Percentiles rank a stretch among this genome's conserved stretches.
Evolutionary conservation across 2,113 vertebrate species (phyloP).

Genomic region (Lamprologus ornatipinnis): DNA sequence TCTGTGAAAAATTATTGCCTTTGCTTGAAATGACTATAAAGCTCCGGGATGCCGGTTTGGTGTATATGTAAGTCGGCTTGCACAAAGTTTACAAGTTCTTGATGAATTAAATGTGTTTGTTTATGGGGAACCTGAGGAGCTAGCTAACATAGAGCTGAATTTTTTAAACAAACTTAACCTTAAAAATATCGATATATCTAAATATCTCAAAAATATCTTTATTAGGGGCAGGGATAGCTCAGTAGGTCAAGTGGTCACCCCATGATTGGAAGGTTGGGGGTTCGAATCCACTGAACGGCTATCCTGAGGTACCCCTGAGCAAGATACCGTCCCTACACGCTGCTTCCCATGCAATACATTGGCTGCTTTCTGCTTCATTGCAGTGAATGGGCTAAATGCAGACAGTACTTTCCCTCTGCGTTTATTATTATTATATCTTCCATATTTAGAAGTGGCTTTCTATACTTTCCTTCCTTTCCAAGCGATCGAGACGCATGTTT

Average conservation of each 20-base stretch:
- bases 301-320: neutral
- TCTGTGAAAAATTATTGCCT: conserved; percentile 5
- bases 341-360: neutral
- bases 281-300: neutral
- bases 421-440: neutral
- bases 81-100: conserved; percentile 7
- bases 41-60: neutral
- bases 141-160: neutral
- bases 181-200: neutral
- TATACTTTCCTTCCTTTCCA: neutral
- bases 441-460: neutral
- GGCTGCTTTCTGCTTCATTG: neutral
- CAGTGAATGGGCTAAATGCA: neutral
- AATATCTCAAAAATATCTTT: neutral
- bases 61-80: conserved; percentile 10
- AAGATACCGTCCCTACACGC: neutral
- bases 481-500: rapidly evolving
- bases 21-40: neutral
- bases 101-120: neutral
- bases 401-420: rapidly evolving
- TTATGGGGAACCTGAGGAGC: neutral
- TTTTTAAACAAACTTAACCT: neutral
- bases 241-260: neutral
- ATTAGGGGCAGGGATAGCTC: neutral
- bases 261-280: neutral